A percentile compares a stretch with the other conserved stretches of the same genome.
These are phyloP conservation scores for Epinephelus moara DNA, from an alignment of 2,113 vertebrate genomes.

Conservation along the genomic window DNA sequence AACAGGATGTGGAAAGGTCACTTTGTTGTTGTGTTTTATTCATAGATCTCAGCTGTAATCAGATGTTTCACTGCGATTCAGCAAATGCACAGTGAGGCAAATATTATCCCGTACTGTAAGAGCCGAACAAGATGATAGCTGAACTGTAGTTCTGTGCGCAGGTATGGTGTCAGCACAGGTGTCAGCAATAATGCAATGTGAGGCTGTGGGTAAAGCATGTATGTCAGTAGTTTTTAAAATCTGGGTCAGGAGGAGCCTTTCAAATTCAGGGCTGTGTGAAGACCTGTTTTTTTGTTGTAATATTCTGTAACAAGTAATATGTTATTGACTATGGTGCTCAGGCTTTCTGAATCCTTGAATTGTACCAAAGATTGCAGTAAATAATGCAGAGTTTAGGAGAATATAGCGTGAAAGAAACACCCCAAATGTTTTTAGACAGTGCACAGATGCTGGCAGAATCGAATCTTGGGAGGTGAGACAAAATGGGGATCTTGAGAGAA, in stretches of 20 bases:
- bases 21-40: conserved; percentile 59
- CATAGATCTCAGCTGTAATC: conserved; percentile 36
- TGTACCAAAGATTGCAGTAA: conserved; percentile 9
- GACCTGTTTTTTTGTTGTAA: conserved; percentile 32
- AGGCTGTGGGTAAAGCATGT: conserved; percentile 18
- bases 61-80: conserved; percentile 18
- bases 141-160: neutral
- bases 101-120: neutral
- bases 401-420: neutral
- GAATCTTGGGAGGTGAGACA: neutral
- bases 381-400: neutral
- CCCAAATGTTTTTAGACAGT: conserved; percentile 9
- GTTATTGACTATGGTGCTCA: neutral
- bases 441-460: neutral
- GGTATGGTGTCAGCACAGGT: conserved; percentile 31
- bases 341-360: conserved; percentile 10
- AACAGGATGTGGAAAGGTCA: conserved; percentile 75
- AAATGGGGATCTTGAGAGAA: neutral
- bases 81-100: conserved; percentile 2
- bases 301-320: conserved; percentile 31
- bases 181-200: conserved; percentile 38
- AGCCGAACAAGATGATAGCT: conserved; percentile 13
- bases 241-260: conserved; percentile 52
- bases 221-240: conserved; percentile 40
- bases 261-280: conserved; percentile 21